A percentile compares a stretch with the other conserved stretches of the same genome.
Conservation (phyloP, 2,888 invertebrate genomes). For the Dromius quadrimaculatus region DNA sequence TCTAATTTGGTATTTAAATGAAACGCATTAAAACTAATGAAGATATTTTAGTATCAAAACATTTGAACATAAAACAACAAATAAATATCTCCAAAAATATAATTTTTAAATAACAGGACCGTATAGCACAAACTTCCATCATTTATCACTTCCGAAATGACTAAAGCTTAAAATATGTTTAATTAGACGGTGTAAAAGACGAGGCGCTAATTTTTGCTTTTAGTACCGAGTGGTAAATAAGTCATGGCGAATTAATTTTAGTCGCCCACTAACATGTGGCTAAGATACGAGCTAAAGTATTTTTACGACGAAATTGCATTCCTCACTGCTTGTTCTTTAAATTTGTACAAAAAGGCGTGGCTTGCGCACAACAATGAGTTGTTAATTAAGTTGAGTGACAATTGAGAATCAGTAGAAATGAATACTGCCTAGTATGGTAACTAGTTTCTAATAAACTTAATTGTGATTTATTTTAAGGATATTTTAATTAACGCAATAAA, state of each 20-base stretch:
- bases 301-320: slow-evolving; percentile 16
- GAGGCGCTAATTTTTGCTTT: not conserved
- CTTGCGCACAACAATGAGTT: too few species aligned
- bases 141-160: not conserved
- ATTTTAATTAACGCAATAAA: too few species aligned
- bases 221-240: slow-evolving; percentile 23
- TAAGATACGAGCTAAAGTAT: slow-evolving; percentile 17
- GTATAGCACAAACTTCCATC: not conserved
- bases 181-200: slow-evolving; percentile 18
- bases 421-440: too few species aligned
- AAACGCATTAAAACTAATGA: slow-evolving; percentile 21
- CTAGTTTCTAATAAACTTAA: too few species aligned
- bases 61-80: slow-evolving; percentile 5
- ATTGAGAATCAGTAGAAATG: too few species aligned
- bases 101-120: not conserved
- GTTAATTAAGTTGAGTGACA: too few species aligned
- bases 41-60: slow-evolving; percentile 11
- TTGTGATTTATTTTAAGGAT: not conserved
- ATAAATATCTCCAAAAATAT: slow-evolving; percentile 2
- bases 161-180: not conserved
- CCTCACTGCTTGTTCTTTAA: not conserved
- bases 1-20: slow-evolving; percentile 10
- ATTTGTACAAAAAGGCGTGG: too few species aligned
- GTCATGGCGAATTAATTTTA: slow-evolving; percentile 33
- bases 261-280: not conserved